Conservation (phyloP, 30 jellyfish, hydroid and myxozoan species). For the Pseudorhiza aurosa region DNA sequence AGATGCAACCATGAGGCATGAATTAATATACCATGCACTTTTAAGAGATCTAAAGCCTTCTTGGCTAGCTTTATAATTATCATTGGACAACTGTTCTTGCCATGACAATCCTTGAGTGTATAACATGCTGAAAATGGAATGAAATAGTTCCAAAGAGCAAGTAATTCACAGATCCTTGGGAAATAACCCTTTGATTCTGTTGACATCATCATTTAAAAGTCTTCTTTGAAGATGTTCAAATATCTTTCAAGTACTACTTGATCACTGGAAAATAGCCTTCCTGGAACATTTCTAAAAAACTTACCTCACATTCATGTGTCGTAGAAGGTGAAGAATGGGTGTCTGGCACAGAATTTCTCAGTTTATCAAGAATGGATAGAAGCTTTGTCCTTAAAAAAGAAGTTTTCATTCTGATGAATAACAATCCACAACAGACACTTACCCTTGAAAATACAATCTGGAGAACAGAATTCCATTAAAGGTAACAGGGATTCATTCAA, state of each 20-base stretch:
- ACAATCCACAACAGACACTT: background rate
- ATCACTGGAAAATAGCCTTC: background rate
- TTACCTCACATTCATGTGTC: background rate
- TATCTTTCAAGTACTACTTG: too few relatives aligned
- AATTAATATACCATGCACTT: too few relatives aligned
- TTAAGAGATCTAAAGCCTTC: too few relatives aligned
- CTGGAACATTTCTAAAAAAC: background rate
- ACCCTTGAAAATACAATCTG: background rate
- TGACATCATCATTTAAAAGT: background rate
- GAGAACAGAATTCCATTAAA: background rate
- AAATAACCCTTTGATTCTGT: background rate
- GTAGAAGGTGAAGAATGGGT: background rate
- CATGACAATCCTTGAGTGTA: too few relatives aligned
- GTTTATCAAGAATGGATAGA: constrained; percentile 42
- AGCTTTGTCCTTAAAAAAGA: constrained; percentile 25
- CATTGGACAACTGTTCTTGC: too few relatives aligned
- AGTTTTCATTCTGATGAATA: background rate
- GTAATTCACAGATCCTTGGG: background rate
- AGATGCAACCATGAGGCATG: too few relatives aligned
- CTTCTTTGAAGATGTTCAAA: too few relatives aligned
- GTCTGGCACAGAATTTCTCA: constrained; percentile 12
- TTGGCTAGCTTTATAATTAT: too few relatives aligned
- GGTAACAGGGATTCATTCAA: too few relatives aligned
- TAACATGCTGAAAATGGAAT: too few relatives aligned
- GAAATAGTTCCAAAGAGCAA: too few relatives aligned